These are phyloP conservation scores for Cataglyphis livida DNA, from an alignment of 2,888 invertebrate genomes.

Conservation along the genomic window DNA sequence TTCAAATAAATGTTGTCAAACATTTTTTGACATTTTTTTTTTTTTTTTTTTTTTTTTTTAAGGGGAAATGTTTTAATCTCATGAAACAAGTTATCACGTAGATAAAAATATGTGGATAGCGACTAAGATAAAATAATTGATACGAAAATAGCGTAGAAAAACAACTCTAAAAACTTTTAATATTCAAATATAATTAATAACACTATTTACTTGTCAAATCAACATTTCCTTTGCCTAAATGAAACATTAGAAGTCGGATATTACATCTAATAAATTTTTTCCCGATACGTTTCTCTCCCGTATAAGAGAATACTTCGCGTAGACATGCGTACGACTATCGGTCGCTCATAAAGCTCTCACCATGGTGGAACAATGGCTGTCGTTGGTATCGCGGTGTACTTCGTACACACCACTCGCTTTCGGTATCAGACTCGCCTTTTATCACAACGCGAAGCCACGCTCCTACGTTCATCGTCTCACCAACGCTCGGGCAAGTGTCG, in stretches of 20 bases:
- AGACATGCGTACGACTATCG: slow-evolving; percentile 64
- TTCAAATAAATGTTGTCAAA: neutral
- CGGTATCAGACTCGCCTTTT: slow-evolving; percentile 66
- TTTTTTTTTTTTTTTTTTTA: neutral
- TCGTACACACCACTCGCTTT: slow-evolving; percentile 63
- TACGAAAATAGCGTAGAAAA: neutral
- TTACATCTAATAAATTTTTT: neutral
- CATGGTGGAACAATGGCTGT: slow-evolving; percentile 68
- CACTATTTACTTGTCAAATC: neutral
- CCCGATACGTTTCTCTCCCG: neutral
- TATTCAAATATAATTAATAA: neutral
- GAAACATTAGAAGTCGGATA: neutral
- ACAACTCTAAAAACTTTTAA: neutral
- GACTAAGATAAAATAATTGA: neutral
- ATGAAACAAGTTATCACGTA: neutral
- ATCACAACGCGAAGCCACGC: slow-evolving; percentile 71
- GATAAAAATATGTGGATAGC: neutral
- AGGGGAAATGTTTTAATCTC: neutral
- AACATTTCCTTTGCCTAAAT: neutral
- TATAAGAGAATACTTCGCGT: slow-evolving; percentile 12
- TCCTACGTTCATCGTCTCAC: slow-evolving; percentile 52
- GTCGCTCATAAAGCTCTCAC: slow-evolving; percentile 65
- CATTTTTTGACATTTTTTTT: no score
- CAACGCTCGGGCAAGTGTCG: slow-evolving; percentile 53
- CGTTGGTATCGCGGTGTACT: slow-evolving; percentile 65